Base-by-base conservation (phyloP, 2,797 vertebrate species). In the Hypotaenidia okinawae region DNA sequence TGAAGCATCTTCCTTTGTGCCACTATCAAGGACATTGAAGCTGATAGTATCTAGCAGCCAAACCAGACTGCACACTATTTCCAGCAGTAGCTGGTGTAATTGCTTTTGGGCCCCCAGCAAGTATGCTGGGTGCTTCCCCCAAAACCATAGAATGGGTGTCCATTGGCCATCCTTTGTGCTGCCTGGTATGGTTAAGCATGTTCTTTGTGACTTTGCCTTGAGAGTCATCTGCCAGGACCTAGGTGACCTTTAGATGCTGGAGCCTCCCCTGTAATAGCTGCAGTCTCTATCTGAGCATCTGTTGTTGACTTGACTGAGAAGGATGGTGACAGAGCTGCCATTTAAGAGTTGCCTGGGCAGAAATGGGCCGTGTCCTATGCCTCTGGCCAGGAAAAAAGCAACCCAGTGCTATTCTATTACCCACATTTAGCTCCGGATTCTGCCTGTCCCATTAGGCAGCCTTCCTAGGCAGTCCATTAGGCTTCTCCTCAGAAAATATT, bases 231-330 rank as follows among this genome's bases (percentile, higher is more conserved):
- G n/a, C 41, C 41, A 83, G 47, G 27, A 33, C 12, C 10, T 33
- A 19, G 17, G 33, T 72, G 33, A 32, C 33, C 47, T 75, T n/a
- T 39, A 1, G 0, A 0, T 67, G 52, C 23, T 74, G 32, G 16
- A 83, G 7, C 28, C 30, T 86, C 17, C 32, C 4, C 9, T 37
- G 41, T 33, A 70, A 32, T 58, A 90, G 45, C 51, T 81, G 16
- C 47, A 68, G 28, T 55, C 45, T 88, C 37, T 63, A 32, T 49
- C 16, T 68, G 16, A 84, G 45, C 32, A 30, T 37, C 10, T 39
- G 21, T 33, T 55, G 9, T 25, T 80, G 55, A 39, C 32, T 87
- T 35, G 12, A 7, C 27, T 49, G 73, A 55, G 80, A 68, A 84
- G 24, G 52, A 30, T 47, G 30, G 52, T 95, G 51, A 75, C 62